Percentiles rank a stretch among this genome's conserved stretches.
Conservation (phyloP, 2,888 invertebrate genomes). For the Epistrophe eligans region DNA sequence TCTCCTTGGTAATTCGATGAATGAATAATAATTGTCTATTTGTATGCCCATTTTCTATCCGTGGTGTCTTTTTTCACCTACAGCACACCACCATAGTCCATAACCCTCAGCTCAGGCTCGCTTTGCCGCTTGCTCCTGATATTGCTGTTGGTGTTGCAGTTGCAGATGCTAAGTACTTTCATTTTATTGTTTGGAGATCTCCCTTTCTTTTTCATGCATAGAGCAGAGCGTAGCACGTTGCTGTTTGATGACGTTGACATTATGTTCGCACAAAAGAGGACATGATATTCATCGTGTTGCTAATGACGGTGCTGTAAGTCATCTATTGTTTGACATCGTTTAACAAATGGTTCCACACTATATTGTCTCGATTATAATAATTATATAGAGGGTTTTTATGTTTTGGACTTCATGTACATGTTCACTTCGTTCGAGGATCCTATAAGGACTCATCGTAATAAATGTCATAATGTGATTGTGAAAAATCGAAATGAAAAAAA, state of each 20-base stretch:
- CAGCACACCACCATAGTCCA: not conserved
- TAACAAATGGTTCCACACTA: constrained; percentile 58
- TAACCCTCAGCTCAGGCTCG: not conserved
- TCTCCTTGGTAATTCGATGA: not conserved
- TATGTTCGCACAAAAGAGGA: constrained; percentile 33
- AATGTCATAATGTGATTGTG: constrained; percentile 9
- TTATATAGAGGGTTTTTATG: constrained; percentile 52
- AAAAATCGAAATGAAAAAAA: not conserved
- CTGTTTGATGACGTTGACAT: constrained; percentile 8
- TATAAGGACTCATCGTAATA: not conserved
- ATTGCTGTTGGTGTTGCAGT: not conserved
- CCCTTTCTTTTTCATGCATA: not conserved
- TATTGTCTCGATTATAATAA: constrained; percentile 33
- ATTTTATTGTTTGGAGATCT: constrained; percentile 35
- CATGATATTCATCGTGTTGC: constrained; percentile 65
- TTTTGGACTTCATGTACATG: not conserved
- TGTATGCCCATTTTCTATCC: not conserved
- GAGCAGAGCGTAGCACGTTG: not conserved
- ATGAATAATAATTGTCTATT: constrained; percentile 19
- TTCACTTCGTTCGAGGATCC: not conserved
- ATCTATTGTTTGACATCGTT: constrained; percentile 69
- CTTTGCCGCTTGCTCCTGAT: not conserved
- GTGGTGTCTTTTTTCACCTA: not conserved
- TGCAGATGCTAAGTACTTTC: constrained; percentile 46
- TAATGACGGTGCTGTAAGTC: constrained; percentile 69